A percentile compares a stretch with the other conserved stretches of the same genome.
Evolutionary conservation across 2,113 vertebrate genomes (phyloP).

Genomic region (Xerus inauris): DNA sequence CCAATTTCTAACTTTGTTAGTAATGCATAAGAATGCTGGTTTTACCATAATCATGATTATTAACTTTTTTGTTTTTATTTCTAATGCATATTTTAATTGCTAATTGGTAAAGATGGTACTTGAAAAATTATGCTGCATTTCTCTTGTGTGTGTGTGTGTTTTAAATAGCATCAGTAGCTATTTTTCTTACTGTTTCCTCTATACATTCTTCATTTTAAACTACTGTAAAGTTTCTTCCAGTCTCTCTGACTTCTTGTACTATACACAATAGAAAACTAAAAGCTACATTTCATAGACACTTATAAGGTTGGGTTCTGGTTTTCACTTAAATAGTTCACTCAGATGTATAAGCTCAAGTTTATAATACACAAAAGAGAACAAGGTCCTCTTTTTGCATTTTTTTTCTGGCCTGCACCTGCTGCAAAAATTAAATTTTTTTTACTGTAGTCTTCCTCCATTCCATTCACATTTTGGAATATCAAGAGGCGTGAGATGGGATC

Average conservation of each 20-base stretch:
- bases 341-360: not conserved
- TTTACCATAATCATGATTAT: not conserved
- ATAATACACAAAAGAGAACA: not conserved
- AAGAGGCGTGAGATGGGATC: not conserved
- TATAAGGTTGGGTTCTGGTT: not conserved
- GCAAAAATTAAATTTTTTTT: not conserved
- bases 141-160: not conserved
- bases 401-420: not conserved
- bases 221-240: not conserved
- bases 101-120: not conserved
- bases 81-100: not conserved
- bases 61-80: constrained; percentile 14
- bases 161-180: not conserved
- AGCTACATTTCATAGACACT: not conserved
- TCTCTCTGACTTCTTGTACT: not conserved
- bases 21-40: not conserved
- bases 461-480: not conserved
- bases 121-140: not conserved
- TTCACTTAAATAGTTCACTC: not conserved
- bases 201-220: not conserved
- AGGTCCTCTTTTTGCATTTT: not conserved
- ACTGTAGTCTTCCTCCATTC: not conserved
- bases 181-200: not conserved
- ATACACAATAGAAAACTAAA: not conserved
- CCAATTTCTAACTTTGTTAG: not conserved